A percentile compares a stretch with the other conserved stretches of the same genome.
phyloP scores from a whole-genome alignment of 2,888 invertebrate genomes.

The Anticlea derivata region DNA sequence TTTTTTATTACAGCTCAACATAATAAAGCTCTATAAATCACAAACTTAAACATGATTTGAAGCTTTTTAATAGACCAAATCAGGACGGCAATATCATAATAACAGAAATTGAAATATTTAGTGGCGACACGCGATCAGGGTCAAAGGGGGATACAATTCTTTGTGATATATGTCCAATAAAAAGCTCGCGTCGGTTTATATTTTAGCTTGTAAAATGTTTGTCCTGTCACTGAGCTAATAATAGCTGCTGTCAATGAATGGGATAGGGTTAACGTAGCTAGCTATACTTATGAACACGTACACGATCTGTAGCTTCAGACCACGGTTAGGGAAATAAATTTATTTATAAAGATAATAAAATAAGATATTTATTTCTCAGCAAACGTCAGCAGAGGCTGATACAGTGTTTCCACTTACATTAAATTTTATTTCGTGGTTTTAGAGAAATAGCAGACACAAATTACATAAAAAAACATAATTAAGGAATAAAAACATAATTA shows the following conservation, averaged over 20 bases:
- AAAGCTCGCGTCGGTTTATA: conserved; percentile 35
- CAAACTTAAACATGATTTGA: conserved; percentile 45
- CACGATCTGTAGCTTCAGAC: conserved; percentile 1
- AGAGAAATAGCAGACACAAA: too few relatives aligned
- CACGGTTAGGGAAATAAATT: conserved; percentile 1
- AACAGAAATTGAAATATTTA: conserved; percentile 73
- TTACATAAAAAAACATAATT: too few relatives aligned
- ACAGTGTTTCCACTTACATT: too few relatives aligned
- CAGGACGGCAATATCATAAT: conserved; percentile 58
- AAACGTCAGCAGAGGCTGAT: too few relatives aligned
- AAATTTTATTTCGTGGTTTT: too few relatives aligned
- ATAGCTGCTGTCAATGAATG: conserved; percentile 27
- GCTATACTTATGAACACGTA: conserved; percentile 6
- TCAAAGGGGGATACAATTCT: conserved; percentile 50
- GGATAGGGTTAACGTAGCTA: conserved; percentile 11
- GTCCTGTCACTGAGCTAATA: conserved; percentile 35
- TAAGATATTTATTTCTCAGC: conserved; percentile 2
- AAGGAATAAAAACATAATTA: too few relatives aligned
- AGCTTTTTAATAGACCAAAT: conserved; percentile 50
- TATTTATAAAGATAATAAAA: neutral
- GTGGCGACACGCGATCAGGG: conserved; percentile 63
- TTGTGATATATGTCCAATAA: conserved; percentile 49
- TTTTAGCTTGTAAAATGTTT: conserved; percentile 37
- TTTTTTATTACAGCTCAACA: too few relatives aligned
- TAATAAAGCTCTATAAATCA: conserved; percentile 39